These are phyloP conservation scores for Myotis findleyi DNA, from an alignment of 2,797 vertebrate genomes.

Conservation along the genomic window DNA sequence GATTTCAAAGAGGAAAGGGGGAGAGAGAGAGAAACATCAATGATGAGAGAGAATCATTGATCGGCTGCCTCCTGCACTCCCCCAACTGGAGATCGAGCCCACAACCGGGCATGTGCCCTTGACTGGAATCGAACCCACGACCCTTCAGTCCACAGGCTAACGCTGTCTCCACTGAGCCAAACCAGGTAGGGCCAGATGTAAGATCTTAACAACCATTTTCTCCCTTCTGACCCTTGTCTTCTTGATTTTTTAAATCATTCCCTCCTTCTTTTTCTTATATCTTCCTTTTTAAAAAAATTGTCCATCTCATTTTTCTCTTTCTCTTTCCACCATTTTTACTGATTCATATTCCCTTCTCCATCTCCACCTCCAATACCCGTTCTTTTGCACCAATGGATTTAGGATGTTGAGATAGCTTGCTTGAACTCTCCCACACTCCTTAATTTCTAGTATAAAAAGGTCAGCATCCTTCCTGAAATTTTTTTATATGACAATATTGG, in stretches of 20 bases:
- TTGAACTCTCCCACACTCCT: not conserved
- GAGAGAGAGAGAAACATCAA: no score
- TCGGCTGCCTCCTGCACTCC: no score
- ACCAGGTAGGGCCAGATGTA: no score
- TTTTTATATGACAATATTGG: not conserved
- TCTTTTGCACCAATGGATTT: not conserved
- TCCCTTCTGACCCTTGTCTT: not conserved
- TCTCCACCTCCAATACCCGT: not conserved
- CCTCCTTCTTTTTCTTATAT: not conserved
- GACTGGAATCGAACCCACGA: no score
- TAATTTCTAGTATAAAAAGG: not conserved
- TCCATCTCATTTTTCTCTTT: not conserved
- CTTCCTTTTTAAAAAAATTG: not conserved
- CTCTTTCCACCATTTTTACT: not conserved
- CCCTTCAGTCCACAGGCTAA: no score
- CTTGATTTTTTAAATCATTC: not conserved
- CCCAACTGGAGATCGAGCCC: no score
- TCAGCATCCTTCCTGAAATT: accelerated
- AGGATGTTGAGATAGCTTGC: not conserved
- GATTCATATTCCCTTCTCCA: not conserved
- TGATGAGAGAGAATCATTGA: no score
- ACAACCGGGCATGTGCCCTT: no score
- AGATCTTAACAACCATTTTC: not conserved
- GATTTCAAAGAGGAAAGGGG: no score
- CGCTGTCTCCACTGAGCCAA: no score